Base-by-base conservation (phyloP, 2,113 vertebrate species). In the Chloebia gouldiae region DNA sequence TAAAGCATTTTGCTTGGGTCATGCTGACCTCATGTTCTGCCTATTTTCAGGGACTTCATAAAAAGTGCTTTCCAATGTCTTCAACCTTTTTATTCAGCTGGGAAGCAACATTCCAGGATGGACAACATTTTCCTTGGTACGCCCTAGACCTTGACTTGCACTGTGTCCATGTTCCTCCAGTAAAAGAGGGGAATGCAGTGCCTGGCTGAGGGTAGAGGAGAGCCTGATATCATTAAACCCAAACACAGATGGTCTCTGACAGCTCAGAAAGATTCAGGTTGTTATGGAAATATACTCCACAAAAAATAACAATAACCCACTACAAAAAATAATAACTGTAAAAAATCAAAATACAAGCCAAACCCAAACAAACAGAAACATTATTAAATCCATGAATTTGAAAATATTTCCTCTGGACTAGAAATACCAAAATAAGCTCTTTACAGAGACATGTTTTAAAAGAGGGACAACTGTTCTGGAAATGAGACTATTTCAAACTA, bases 321-420 rank as follows among this genome's bases (percentile, higher is more conserved):
- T 42, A 37, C 6, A 45, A 88, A 66, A 54, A 42, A 10, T 7
- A 53, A 33, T n/a, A n/a, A 23, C 35, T 13, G 4, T 7, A 30
- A 17, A 30, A 18, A 65, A 11, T 6, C 3, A 54, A 54, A 53
- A 60, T 44, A 9, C 10, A 45, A 60, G 35, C 19, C 9, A 42
- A 51, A 25, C 6, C 13, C 20, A 59, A 81, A 15, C 45, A 77
- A 60, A 79, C 13, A 69, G 49, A 88, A 82, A 88, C 25, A 21
- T 59, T 68, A 85, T 92, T 81, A 81, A 89, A 79, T 69, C 69
- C 65, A 76, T 61, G 73, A 89, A 81, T 87, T 53, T 64, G 15
- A 93, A 93, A 95, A 85, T 95, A 37, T 91, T 96, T 92, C 73
- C 31, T 72, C 95, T 96, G 95, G 95, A 93, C 33, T 75, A 60